A percentile compares a stretch with the other conserved stretches of the same genome.
phyloP scores from a whole-genome alignment of 2,888 invertebrate species.

The Pyrrhosoma nymphula region DNA sequence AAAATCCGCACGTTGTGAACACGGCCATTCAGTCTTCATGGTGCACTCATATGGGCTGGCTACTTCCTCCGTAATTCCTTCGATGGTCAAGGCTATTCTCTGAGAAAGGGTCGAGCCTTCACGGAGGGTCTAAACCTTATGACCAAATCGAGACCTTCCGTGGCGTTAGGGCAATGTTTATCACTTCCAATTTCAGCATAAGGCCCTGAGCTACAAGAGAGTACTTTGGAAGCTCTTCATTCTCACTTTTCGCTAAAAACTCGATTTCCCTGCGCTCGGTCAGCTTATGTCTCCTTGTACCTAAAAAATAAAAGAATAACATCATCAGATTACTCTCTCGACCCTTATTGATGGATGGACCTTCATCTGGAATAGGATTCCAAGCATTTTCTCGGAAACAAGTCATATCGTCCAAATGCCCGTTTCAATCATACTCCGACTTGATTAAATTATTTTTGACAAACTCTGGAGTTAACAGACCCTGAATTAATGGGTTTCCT shows the following conservation, averaged over 20 bases:
- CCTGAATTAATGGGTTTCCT: too few species aligned
- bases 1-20: background rate
- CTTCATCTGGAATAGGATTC: background rate
- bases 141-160: background rate
- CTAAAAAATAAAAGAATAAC: background rate
- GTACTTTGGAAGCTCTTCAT: background rate
- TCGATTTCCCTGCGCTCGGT: too few species aligned
- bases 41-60: background rate
- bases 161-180: background rate
- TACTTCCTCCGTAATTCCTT: background rate
- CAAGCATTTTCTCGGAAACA: background rate
- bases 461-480: background rate
- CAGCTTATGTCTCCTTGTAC: background rate
- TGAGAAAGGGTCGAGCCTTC: background rate
- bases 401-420: background rate
- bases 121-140: background rate
- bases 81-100: constrained; percentile 7
- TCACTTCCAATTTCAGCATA: background rate
- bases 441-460: background rate
- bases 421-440: background rate
- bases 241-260: too few species aligned
- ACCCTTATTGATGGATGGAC: background rate
- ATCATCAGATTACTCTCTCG: background rate
- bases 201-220: background rate
- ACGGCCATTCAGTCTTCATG: background rate